Evolutionary conservation across 2,797 vertebrate genomes (phyloP).

Genomic region (Amblyraja radiata): DNA sequence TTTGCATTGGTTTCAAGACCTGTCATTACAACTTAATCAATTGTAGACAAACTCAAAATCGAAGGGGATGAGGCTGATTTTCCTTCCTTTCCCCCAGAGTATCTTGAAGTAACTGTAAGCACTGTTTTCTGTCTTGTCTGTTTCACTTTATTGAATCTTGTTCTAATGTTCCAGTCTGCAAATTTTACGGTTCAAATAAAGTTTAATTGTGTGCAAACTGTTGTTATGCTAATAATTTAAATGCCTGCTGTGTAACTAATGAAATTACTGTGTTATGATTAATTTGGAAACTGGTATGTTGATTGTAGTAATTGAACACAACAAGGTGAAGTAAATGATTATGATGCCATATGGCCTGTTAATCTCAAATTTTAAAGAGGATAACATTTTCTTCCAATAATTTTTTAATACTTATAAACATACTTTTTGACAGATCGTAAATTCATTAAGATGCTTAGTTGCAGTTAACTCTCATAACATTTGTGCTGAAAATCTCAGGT

Average conservation of each 20-base stretch:
- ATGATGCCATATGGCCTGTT: constrained; percentile 83
- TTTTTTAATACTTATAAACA: background rate
- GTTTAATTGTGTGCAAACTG: constrained; percentile 81
- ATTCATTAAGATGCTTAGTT: background rate
- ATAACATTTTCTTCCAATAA: constrained; percentile 14
- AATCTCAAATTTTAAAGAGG: constrained; percentile 34
- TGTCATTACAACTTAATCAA: constrained; percentile 26
- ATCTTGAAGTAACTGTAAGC: constrained; percentile 30
- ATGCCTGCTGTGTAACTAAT: constrained; percentile 80
- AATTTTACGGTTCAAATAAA: constrained; percentile 80
- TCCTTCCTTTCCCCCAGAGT: background rate
- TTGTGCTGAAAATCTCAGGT: background rate
- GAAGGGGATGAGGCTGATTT: background rate
- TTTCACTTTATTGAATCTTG: constrained; percentile 63
- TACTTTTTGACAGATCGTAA: background rate
- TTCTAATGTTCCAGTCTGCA: constrained; percentile 72
- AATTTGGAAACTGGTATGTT: constrained; percentile 97
- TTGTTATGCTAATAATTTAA: constrained; percentile 77
- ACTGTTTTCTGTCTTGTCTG: constrained; percentile 37
- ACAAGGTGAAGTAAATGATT: constrained; percentile 98
- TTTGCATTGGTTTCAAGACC: constrained; percentile 30
- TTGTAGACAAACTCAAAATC: constrained; percentile 27
- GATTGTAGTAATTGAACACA: constrained; percentile 99
- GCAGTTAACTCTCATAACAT: background rate
- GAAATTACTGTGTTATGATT: constrained; percentile 97